Conservation (phyloP, 2,113 vertebrate genomes). For the Spea bombifrons region DNA sequence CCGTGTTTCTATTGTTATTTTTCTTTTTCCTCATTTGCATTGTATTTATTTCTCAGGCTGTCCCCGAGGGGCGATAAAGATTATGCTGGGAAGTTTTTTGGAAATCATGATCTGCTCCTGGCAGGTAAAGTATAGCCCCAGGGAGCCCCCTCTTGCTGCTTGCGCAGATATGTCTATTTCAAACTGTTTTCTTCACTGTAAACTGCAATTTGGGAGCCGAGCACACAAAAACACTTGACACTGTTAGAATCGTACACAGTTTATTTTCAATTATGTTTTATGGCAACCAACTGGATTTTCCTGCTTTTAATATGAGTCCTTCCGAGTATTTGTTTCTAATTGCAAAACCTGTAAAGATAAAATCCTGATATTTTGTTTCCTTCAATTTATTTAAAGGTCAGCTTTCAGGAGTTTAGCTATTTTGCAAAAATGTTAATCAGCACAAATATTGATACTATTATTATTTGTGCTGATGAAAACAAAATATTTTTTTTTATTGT, state of each 20-base stretch:
- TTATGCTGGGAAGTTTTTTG: slow-evolving; percentile 38
- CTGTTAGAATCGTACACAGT: slow-evolving; percentile 47
- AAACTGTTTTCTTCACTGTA: slow-evolving; percentile 16
- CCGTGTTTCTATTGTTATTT: slow-evolving; percentile 48
- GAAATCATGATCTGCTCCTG: slow-evolving; percentile 36
- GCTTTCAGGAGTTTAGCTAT: too few species aligned
- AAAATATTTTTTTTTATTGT: too few species aligned
- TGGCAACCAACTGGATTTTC: slow-evolving; percentile 16
- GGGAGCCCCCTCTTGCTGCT: slow-evolving; percentile 8
- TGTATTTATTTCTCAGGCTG: slow-evolving; percentile 33
- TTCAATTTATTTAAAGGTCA: too few species aligned
- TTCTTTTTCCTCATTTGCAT: slow-evolving; percentile 44
- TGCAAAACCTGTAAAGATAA: neutral
- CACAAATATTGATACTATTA: too few species aligned
- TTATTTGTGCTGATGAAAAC: too few species aligned
- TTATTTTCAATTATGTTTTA: slow-evolving; percentile 49
- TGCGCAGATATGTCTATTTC: slow-evolving; percentile 25
- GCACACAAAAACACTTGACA: slow-evolving; percentile 1
- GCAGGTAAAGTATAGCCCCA: slow-evolving; percentile 30
- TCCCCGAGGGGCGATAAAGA: slow-evolving; percentile 37
- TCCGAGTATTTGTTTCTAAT: slow-evolving; percentile 7
- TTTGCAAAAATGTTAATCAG: too few species aligned
- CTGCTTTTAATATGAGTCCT: slow-evolving; percentile 18
- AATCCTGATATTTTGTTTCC: neutral
- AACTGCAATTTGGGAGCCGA: slow-evolving; percentile 33